A percentile compares a stretch with the other conserved stretches of the same genome.
These are phyloP conservation scores for Enteromius thamalakanensis DNA, from an alignment of 2,797 vertebrate genomes.

Conservation along the genomic window DNA sequence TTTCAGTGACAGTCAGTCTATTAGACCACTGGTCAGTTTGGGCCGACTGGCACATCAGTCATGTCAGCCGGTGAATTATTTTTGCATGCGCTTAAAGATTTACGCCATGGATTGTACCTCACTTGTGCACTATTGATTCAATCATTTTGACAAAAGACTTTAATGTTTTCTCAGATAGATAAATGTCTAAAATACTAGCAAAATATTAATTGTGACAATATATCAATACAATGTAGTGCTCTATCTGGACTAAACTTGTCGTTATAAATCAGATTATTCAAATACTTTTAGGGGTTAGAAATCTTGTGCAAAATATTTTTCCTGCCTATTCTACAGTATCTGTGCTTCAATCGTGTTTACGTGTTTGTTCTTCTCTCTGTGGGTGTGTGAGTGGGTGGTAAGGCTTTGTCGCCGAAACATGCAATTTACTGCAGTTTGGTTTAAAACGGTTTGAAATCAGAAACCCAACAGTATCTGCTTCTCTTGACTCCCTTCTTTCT, in stretches of 20 bases:
- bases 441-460: slow-evolving; percentile 31
- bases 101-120: neutral
- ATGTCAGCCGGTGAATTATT: slow-evolving; percentile 13
- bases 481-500: neutral
- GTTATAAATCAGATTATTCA: neutral
- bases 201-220: neutral
- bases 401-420: neutral
- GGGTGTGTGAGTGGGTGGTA: slow-evolving; percentile 41
- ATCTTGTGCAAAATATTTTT: neutral
- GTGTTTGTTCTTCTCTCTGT: slow-evolving; percentile 16
- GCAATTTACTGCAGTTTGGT: slow-evolving; percentile 24
- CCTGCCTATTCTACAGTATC: neutral
- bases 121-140: neutral
- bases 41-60: slow-evolving; percentile 8
- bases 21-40: slow-evolving; percentile 13
- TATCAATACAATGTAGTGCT: neutral
- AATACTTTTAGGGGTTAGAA: neutral
- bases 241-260: neutral
- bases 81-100: slow-evolving; percentile 11
- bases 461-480: neutral
- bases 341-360: slow-evolving; percentile 22
- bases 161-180: slow-evolving; percentile 15
- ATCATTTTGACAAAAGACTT: neutral
- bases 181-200: neutral
- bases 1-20: slow-evolving; percentile 13